phyloP scores from a whole-genome alignment of 2,888 invertebrate species.

The Xanthostigma xanthostigma region DNA sequence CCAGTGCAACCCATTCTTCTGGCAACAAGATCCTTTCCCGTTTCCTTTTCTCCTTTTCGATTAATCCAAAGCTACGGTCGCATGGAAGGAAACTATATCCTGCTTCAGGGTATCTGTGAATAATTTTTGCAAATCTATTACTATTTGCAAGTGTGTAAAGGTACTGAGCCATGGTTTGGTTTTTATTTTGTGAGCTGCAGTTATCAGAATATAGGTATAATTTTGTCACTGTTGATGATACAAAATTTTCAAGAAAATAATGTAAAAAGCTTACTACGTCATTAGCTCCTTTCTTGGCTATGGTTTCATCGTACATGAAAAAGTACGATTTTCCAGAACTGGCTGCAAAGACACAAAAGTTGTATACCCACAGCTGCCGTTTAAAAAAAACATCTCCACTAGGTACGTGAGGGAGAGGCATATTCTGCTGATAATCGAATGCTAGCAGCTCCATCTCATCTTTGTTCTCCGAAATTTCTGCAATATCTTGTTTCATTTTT shows the following conservation, averaged over 20 bases:
- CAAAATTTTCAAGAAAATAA: slow-evolving; percentile 8
- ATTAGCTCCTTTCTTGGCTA: slow-evolving; percentile 7
- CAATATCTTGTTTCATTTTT: too few relatives aligned
- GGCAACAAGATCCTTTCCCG: slow-evolving; percentile 10
- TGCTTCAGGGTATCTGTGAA: slow-evolving; percentile 9
- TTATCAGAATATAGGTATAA: slow-evolving; percentile 5
- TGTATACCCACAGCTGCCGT: slow-evolving; percentile 9
- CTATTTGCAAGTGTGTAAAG: slow-evolving; percentile 8
- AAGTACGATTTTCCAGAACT: slow-evolving; percentile 7
- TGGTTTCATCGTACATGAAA: slow-evolving; percentile 8
- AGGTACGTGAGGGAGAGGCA: too few relatives aligned
- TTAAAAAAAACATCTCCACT: slow-evolving; percentile 8
- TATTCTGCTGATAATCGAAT: too few relatives aligned
- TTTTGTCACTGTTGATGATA: slow-evolving; percentile 4
- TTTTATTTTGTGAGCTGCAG: slow-evolving; percentile 4
- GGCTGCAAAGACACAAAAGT: slow-evolving; percentile 8
- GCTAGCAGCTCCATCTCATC: too few relatives aligned
- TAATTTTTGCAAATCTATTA: slow-evolving; percentile 6
- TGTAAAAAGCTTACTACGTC: too few relatives aligned
- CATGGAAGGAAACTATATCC: slow-evolving; percentile 8
- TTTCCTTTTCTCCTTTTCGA: slow-evolving; percentile 9
- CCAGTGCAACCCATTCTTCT: slow-evolving; percentile 10
- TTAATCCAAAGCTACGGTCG: slow-evolving; percentile 9
- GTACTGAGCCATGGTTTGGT: slow-evolving; percentile 7
- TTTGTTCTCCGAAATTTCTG: too few relatives aligned